phyloP scores from a whole-genome alignment of 2,797 vertebrate species.

The Oryzias dopingdopingensis region DNA sequence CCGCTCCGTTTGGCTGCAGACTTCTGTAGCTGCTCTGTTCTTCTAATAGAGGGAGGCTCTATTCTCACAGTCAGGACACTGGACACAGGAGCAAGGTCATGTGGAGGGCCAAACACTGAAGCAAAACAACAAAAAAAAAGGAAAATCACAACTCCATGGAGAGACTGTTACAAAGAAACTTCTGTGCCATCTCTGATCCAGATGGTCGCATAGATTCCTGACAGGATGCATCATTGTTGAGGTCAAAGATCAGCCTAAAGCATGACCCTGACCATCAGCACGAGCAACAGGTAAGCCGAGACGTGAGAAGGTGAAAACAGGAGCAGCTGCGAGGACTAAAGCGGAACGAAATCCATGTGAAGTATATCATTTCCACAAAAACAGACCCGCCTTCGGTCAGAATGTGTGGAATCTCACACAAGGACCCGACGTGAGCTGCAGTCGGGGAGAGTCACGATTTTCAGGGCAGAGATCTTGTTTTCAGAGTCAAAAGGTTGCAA shows the following conservation, averaged over 20 bases:
- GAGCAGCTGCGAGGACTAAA: slow-evolving; percentile 1
- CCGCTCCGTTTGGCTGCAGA: slow-evolving; percentile 53
- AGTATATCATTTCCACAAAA: slow-evolving; percentile 34
- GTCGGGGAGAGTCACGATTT: slow-evolving; percentile 1
- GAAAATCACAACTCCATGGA: slow-evolving; percentile 14
- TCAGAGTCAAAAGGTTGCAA: background rate
- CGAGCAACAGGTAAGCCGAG: background rate
- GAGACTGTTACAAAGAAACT: slow-evolving; percentile 14
- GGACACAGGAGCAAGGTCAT: slow-evolving; percentile 42
- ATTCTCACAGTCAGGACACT: slow-evolving; percentile 48
- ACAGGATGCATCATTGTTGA: slow-evolving; percentile 7
- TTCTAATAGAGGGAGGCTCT: slow-evolving; percentile 40
- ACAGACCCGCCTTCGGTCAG: slow-evolving; percentile 23
- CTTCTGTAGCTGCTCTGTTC: slow-evolving; percentile 63
- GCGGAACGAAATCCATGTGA: slow-evolving; percentile 4
- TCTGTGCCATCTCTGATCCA: slow-evolving; percentile 43
- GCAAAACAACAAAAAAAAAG: slow-evolving; percentile 36
- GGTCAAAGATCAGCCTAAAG: slow-evolving; percentile 19
- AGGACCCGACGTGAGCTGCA: slow-evolving; percentile 15
- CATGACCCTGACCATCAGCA: background rate
- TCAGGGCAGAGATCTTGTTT: background rate
- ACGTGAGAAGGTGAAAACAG: slow-evolving; percentile 12
- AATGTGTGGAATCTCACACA: slow-evolving; percentile 59
- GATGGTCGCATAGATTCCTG: slow-evolving; percentile 47
- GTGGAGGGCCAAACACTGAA: slow-evolving; percentile 26